A percentile compares a stretch with the other conserved stretches of the same genome.
Evolutionary conservation across 2,888 invertebrate genomes (phyloP).

Genomic region (Strigamia transsilvanica): DNA sequence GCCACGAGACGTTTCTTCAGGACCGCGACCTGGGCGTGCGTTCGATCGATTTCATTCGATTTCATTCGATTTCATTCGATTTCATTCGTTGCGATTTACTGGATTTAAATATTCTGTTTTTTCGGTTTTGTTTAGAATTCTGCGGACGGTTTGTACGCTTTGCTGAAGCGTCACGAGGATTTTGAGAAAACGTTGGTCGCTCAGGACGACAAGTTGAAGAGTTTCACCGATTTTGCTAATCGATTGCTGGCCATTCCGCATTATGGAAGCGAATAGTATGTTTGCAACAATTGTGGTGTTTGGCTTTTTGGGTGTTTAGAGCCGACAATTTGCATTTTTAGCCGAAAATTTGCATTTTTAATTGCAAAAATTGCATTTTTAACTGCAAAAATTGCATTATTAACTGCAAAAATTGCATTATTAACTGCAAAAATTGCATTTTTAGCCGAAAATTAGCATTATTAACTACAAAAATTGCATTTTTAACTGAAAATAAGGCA

Average conservation of each 20-base stretch:
- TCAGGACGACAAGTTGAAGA: constrained; percentile 88
- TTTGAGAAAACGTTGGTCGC: constrained; percentile 90
- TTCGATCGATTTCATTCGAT: neutral
- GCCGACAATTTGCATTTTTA: no score
- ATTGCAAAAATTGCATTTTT: no score
- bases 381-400: constrained; percentile 9
- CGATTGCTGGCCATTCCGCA: constrained; percentile 80
- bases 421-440: no score
- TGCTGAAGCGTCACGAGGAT: constrained; percentile 91
- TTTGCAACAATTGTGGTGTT: neutral
- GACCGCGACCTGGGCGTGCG: constrained; percentile 84
- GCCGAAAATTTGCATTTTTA: constrained; percentile 16
- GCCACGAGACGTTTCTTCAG: constrained; percentile 92
- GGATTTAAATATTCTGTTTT: neutral
- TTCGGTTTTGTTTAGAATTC: constrained; percentile 71
- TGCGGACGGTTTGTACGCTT: constrained; percentile 88
- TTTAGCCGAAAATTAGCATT: no score
- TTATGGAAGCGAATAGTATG: constrained; percentile 80
- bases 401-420: no score
- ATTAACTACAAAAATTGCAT: no score
- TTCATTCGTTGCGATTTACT: neutral
- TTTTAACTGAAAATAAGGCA: no score
- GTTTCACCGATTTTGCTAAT: constrained; percentile 83
- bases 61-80: no score
- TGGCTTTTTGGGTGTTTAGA: no score